Base-by-base conservation (phyloP, 2,113 vertebrate genomes). In the Neotoma lepida region DNA sequence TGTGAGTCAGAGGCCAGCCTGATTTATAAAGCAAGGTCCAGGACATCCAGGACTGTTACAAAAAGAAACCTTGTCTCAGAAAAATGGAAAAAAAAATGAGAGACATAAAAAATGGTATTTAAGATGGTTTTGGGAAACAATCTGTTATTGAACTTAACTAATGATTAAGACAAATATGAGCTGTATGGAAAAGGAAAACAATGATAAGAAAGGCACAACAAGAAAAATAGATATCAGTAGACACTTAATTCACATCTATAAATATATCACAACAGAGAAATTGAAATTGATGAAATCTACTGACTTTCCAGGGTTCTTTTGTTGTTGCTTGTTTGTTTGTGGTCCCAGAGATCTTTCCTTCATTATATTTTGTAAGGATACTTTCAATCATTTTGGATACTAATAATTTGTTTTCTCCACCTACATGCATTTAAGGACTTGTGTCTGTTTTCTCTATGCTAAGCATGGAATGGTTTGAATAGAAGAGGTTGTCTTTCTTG, bases 61-160 rank as follows among this genome's bases (percentile, higher is more conserved):
- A 6, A 70, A 6, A n/a, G 17, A 70, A n/a, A 70, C 17, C 6
- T 7, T 20, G 18, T 70, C 66, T n/a, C 18, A 17, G 3, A 70
- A 70, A n/a, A n/a, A 68, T 35, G 15, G 7, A 7, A 35, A 68
- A 35, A n/a, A 15, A 68, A n/a, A n/a, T n/a, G 3, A 73, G 26
- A 54, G 66, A 33, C 33, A 78, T 68, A 86, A 35, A 93, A 80
- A 58, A 39, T n/a, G 92, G 46, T 24, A 61, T 6, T 22, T 1
- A 66, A 91, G 20, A 46, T 77, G 0, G 71, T 91, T 95, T 74
- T 22, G 49, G 44, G 44, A 94, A 54, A 81, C 2, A 56, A 80
- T 30, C 24, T 89, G 39, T 77, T 76, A 90, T 41, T 61, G 71
- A 84, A 15, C 68, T 93, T 95, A 93, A 39, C 22, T 73, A 82